phyloP scores from a whole-genome alignment of 92 coral and sea anemone species.

The Phenganax marumi region DNA sequence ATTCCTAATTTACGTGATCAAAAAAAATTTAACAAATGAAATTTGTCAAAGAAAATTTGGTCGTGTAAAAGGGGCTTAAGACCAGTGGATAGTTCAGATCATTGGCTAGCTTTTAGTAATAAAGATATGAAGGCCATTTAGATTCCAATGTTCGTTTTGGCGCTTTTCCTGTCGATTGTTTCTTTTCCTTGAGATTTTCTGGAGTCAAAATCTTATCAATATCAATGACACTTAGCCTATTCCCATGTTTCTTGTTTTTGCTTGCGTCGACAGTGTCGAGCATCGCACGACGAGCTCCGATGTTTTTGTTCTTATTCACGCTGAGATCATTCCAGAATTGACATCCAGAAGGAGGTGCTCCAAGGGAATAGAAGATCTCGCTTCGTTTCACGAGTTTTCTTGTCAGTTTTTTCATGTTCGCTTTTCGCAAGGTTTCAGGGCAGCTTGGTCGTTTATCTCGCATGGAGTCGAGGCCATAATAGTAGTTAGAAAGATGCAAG shows the following conservation, averaged over 20 bases:
- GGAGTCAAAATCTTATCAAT: slow-evolving; percentile 40
- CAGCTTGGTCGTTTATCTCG: slow-evolving; percentile 35
- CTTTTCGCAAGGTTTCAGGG: slow-evolving; percentile 19
- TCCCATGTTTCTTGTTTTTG: slow-evolving; percentile 14
- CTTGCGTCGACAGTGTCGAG: not conserved
- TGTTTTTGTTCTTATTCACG: slow-evolving; percentile 29
- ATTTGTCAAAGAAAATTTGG: too few relatives aligned
- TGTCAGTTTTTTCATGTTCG: slow-evolving; percentile 19
- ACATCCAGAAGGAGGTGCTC: slow-evolving; percentile 31
- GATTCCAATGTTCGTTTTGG: not conserved
- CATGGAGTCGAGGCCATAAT: slow-evolving; percentile 2
- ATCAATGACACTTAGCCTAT: slow-evolving; percentile 33
- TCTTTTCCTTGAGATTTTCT: slow-evolving; percentile 6
- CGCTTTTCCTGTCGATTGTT: not conserved
- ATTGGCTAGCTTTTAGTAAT: slow-evolving; percentile 2
- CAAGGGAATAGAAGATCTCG: slow-evolving; percentile 18
- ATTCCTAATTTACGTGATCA: too few relatives aligned
- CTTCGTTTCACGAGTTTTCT: not conserved
- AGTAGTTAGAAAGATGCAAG: slow-evolving; percentile 17
- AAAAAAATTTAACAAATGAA: too few relatives aligned
- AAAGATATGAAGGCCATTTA: not conserved
- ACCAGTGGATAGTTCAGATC: not conserved
- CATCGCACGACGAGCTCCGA: slow-evolving; percentile 32
- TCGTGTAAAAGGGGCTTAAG: too few relatives aligned
- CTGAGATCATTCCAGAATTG: slow-evolving; percentile 40